phyloP scores from a whole-genome alignment of 2,888 invertebrate genomes.

The Aspidapion aeneum region DNA sequence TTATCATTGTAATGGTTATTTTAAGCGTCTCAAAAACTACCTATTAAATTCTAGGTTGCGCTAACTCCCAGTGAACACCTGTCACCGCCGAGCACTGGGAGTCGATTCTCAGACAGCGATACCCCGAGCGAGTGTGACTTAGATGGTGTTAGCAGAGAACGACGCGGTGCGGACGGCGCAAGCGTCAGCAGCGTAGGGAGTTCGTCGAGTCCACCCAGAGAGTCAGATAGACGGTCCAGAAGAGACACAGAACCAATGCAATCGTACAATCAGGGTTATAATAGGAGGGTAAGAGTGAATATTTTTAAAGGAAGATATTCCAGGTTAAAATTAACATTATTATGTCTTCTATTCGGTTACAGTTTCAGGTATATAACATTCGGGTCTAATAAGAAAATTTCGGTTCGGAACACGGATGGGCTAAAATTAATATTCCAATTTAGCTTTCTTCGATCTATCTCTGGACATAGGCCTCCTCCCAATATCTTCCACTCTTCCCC shows the following conservation, averaged over 20 bases:
- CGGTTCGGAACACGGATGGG: too few species aligned
- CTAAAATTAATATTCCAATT: too few species aligned
- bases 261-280: conserved; percentile 43
- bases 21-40: too few species aligned
- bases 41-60: conserved; percentile 38
- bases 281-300: conserved; percentile 50
- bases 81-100: conserved; percentile 72
- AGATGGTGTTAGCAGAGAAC: conserved; percentile 52
- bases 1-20: too few species aligned
- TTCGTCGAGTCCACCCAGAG: conserved; percentile 78
- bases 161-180: conserved; percentile 71
- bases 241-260: conserved; percentile 64
- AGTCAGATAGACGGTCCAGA: conserved; percentile 71
- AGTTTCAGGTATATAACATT: too few species aligned
- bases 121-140: conserved; percentile 80
- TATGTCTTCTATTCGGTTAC: too few species aligned
- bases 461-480: too few species aligned
- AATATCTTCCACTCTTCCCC: too few species aligned
- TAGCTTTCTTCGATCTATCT: too few species aligned
- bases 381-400: too few species aligned
- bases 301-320: too few species aligned
- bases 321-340: too few species aligned
- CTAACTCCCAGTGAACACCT: conserved; percentile 81
- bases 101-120: conserved; percentile 80
- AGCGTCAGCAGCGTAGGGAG: conserved; percentile 91